These are phyloP conservation scores for Malurus melanocephalus DNA, from an alignment of 2,113 vertebrate genomes.

Conservation along the genomic window DNA sequence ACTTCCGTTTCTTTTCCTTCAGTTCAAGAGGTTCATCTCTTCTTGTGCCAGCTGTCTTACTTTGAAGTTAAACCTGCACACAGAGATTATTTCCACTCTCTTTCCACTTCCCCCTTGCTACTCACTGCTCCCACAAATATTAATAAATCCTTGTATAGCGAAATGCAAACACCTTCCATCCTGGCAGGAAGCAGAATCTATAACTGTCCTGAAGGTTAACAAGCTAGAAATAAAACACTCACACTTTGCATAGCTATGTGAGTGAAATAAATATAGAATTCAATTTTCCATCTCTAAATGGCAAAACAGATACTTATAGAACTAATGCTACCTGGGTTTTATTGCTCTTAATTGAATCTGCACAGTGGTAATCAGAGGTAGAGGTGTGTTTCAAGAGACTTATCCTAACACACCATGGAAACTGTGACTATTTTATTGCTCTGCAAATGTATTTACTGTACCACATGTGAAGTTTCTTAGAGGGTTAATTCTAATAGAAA, in stretches of 20 bases:
- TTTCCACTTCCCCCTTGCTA: not conserved
- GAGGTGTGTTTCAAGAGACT: not conserved
- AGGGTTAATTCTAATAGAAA: not conserved
- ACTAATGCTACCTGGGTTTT: not conserved
- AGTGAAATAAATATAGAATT: not conserved
- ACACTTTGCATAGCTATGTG: not conserved
- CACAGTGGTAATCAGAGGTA: not conserved
- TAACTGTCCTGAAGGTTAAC: not conserved
- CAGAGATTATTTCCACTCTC: not conserved
- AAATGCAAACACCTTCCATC: not conserved
- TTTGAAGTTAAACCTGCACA: not conserved
- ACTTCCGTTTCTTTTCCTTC: not conserved
- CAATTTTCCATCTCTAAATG: not conserved
- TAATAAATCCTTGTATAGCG: not conserved
- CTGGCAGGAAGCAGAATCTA: not conserved
- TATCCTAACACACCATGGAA: not conserved
- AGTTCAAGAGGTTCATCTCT: not conserved
- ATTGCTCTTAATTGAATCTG: not conserved
- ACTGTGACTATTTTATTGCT: not conserved
- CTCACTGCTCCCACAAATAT: not conserved
- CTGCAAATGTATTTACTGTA: not conserved
- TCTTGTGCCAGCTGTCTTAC: not conserved
- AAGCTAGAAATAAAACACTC: not conserved
- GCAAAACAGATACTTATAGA: not conserved
- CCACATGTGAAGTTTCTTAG: not conserved